Evolutionary conservation across 2,888 invertebrate genomes (phyloP).

Genomic region (Acleris literana): DNA sequence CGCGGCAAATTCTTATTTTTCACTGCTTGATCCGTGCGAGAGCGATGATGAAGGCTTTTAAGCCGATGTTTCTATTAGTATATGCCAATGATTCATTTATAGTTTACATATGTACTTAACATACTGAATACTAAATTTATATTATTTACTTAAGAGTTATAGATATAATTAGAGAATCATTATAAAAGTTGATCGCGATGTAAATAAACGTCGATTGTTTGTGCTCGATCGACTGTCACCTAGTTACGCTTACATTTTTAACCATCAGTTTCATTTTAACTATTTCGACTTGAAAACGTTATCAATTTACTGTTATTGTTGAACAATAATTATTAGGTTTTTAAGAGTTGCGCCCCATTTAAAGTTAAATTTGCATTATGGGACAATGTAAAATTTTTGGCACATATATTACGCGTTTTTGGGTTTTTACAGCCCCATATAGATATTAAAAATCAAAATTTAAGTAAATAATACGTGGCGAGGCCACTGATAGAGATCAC

Average conservation of each 20-base stretch:
- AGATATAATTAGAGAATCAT: no score
- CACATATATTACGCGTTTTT: slow-evolving; percentile 56
- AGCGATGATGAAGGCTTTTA: slow-evolving; percentile 33
- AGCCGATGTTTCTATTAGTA: slow-evolving; percentile 18
- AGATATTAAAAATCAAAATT: slow-evolving; percentile 45
- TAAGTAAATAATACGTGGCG: slow-evolving; percentile 49
- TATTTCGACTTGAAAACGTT: slow-evolving; percentile 42
- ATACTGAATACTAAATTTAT: slow-evolving; percentile 21
- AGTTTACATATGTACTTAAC: slow-evolving; percentile 21
- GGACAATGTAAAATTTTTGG: slow-evolving; percentile 69
- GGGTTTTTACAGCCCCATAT: slow-evolving; percentile 71
- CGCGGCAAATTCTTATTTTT: neutral
- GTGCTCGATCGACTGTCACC: slow-evolving; percentile 6
- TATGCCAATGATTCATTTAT: slow-evolving; percentile 22
- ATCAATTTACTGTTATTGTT: slow-evolving; percentile 70
- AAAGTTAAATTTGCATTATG: slow-evolving; percentile 67
- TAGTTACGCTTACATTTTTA: slow-evolving; percentile 2
- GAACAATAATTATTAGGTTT: slow-evolving; percentile 65
- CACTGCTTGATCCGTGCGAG: slow-evolving; percentile 31
- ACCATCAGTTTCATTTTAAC: slow-evolving; percentile 16
- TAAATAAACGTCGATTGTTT: neutral
- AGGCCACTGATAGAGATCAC: slow-evolving; percentile 47
- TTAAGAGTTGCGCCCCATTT: slow-evolving; percentile 72
- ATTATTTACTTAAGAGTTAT: slow-evolving; percentile 26
- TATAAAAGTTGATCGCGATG: neutral